Percentiles rank a stretch among this genome's conserved stretches.
These are phyloP conservation scores for Ischnus inquisitorius DNA, from an alignment of 2,888 invertebrate genomes.

Conservation along the genomic window DNA sequence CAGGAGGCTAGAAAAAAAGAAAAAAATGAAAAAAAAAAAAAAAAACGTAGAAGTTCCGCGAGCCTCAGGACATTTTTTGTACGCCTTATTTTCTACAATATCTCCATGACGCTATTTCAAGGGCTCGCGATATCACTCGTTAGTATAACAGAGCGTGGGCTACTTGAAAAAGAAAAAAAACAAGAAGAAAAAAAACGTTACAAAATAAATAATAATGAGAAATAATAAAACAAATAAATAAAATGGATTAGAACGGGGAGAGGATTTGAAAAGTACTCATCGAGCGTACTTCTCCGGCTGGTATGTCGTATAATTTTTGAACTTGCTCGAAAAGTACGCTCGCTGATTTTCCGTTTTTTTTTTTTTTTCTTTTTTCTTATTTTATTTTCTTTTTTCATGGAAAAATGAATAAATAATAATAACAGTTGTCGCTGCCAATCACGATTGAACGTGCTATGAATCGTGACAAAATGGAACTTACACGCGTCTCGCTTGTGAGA, in stretches of 20 bases:
- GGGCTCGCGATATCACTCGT: slow-evolving; percentile 65
- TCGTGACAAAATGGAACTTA: background rate
- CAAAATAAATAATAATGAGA: slow-evolving; percentile 44
- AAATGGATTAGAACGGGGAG: background rate
- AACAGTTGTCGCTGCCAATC: background rate
- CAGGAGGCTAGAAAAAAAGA: slow-evolving; percentile 25
- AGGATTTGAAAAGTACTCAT: slow-evolving; percentile 9
- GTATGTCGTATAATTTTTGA: background rate
- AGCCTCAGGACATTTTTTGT: slow-evolving; percentile 73
- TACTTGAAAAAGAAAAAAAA: slow-evolving; percentile 46
- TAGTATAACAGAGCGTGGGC: slow-evolving; percentile 58
- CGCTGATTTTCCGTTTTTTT: background rate
- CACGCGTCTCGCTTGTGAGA: slow-evolving; percentile 34
- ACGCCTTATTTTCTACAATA: slow-evolving; percentile 76
- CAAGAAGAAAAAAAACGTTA: slow-evolving; percentile 5
- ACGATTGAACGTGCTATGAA: background rate
- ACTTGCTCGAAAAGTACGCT: slow-evolving; percentile 6
- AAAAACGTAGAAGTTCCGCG: slow-evolving; percentile 62
- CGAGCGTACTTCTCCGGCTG: slow-evolving; percentile 16
- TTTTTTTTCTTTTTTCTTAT: background rate
- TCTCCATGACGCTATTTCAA: slow-evolving; percentile 67
- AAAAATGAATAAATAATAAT: slow-evolving; percentile 10
- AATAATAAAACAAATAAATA: slow-evolving; percentile 26
- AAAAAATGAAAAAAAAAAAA: slow-evolving; percentile 37
- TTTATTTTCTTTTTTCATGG: background rate